Conservation (phyloP, 2,113 vertebrate species). For the Tor tambroides region DNA sequence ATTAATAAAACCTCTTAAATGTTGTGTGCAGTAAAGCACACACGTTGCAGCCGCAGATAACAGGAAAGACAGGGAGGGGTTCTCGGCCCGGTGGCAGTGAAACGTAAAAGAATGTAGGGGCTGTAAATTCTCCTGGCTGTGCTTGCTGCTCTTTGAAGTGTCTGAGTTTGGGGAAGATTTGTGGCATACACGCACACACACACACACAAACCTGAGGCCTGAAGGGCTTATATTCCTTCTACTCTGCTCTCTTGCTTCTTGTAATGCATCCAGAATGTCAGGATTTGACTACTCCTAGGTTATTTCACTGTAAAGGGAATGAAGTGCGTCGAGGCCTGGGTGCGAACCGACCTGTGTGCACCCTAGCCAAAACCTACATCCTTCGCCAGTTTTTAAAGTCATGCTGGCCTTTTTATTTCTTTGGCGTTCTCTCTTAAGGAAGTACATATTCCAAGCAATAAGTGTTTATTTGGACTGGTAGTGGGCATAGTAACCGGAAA, state of each 20-base stretch:
- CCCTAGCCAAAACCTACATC: conserved; percentile 26
- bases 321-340: conserved; percentile 36
- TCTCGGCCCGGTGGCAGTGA: conserved; percentile 57
- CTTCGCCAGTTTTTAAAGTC: conserved; percentile 7
- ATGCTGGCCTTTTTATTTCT: neutral
- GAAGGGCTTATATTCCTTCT: conserved; percentile 49
- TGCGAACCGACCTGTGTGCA: neutral
- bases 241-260: conserved; percentile 24
- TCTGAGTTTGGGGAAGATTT: conserved; percentile 58
- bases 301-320: conserved; percentile 47
- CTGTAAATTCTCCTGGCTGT: conserved; percentile 64
- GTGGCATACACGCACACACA: conserved; percentile 51
- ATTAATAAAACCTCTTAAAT: conserved; percentile 20
- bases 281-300: conserved; percentile 50
- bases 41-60: conserved; percentile 48
- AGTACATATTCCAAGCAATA: conserved; percentile 26
- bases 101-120: conserved; percentile 66
- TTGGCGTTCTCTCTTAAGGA: conserved; percentile 1
- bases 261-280: conserved; percentile 36
- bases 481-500: conserved; percentile 15
- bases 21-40: conserved; percentile 38
- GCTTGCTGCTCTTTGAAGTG: conserved; percentile 62
- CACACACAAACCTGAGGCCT: conserved; percentile 32
- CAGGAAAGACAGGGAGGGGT: conserved; percentile 53
- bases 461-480: conserved; percentile 3